Evolutionary conservation across 2,113 vertebrate species (phyloP), one percentile per base, ranked within the genome.

Genomic region (Nematolebias whitei): DNA sequence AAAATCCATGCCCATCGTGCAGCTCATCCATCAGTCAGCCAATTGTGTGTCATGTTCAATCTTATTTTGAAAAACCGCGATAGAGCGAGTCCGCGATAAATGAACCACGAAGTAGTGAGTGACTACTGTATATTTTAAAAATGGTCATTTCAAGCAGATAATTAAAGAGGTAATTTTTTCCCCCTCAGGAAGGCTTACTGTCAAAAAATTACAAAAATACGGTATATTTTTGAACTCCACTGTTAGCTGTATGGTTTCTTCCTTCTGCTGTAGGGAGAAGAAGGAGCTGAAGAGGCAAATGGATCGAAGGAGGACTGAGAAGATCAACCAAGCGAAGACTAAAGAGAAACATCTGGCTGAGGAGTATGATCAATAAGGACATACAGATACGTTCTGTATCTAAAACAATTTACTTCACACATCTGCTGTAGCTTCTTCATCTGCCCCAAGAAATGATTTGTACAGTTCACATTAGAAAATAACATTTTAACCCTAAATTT

Each of bases 281-380:
- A 99, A 98, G 64, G 98, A 99, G 67, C 63, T 99, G 78, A 99
- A 99, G 85, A 96, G 95, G 85, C 96, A 95, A 90, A 99, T 99
- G 98, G 97, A 99, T 88, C 98, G 95, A 84, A 96, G 96, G 84
- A 95, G 98, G 76, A 96, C 97, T 49, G 98, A 99, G 85, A 99
- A 98, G 88, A 96, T 98, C 85, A 98, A 94, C 63, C 95, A 98
- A 86, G 95, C 96, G 0, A 99, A 98, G 86, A 96, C 96, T 18
- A 99, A 98, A 92, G 97, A 99, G 88, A 98, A 96, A 90, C 96
- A 95, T 82, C 94, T 98, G 81, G 96, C 98, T 78, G 96, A 99
- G 84, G 98, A 99, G 98, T 99, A 88, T 73, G 95, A 93, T 39
- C 47, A 54, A 72, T 29, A 29, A 8, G 41, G 8, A 35, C 65